These are phyloP conservation scores for Antennarius striatus DNA, from an alignment of 2,113 vertebrate species.

Conservation along the genomic window DNA sequence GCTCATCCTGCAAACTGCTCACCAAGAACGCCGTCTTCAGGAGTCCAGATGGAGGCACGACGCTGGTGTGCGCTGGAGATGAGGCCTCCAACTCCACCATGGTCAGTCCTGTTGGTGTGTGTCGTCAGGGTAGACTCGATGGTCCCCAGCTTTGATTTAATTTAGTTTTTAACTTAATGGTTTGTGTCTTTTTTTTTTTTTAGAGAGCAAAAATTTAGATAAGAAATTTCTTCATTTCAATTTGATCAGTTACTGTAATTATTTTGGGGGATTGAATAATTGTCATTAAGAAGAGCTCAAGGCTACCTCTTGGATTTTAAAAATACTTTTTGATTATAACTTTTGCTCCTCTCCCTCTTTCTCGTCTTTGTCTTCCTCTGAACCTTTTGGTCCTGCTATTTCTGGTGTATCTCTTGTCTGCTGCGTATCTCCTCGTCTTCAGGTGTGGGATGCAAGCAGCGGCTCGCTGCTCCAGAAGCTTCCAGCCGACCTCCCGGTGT, in stretches of 20 bases:
- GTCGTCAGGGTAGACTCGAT: not conserved
- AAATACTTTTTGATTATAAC: not conserved
- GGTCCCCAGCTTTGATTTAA: no score
- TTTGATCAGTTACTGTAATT: no score
- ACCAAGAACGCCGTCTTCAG: slow-evolving; percentile 93
- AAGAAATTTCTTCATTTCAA: no score
- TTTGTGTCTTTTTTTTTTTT: not conserved
- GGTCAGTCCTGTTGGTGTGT: slow-evolving; percentile 73
- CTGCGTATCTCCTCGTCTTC: slow-evolving; percentile 12
- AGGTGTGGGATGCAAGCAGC: slow-evolving; percentile 92
- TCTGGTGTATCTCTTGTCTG: not conserved
- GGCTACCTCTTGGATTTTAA: no score
- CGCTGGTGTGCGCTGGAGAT: slow-evolving; percentile 91
- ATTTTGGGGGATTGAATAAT: no score
- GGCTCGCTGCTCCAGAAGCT: slow-evolving; percentile 90
- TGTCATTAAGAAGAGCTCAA: no score
- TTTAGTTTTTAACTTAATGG: no score
- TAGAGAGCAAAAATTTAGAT: not conserved
- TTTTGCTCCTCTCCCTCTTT: not conserved
- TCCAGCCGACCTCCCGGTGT: slow-evolving; percentile 85
- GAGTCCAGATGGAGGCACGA: slow-evolving; percentile 82
- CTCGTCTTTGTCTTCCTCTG: not conserved
- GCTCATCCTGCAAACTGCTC: slow-evolving; percentile 90
- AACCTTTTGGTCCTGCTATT: not conserved
- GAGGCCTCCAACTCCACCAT: slow-evolving; percentile 91